Evolutionary conservation across 2,888 invertebrate species (phyloP).

Genomic region (Pristionchus maxplancki): DNA sequence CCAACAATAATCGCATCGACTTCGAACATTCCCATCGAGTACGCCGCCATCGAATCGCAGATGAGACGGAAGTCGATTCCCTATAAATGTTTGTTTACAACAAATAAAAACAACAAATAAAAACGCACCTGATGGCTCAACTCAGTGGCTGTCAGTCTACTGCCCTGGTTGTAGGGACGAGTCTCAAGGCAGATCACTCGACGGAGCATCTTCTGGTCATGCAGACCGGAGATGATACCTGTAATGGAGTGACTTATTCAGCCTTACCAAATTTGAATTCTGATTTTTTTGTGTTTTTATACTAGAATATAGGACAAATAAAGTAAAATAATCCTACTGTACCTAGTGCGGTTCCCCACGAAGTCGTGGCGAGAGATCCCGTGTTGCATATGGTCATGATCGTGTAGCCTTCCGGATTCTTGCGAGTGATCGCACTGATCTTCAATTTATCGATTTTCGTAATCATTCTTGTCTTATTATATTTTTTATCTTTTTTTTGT

Average conservation of each 20-base stretch:
- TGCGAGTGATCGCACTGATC: not conserved
- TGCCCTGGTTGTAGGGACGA: conserved; percentile 94
- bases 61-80: conserved; percentile 88
- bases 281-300: too few species aligned
- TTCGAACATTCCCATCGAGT: conserved; percentile 88
- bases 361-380: conserved; percentile 96
- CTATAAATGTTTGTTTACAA: not conserved
- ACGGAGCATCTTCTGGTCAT: conserved; percentile 83
- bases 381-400: conserved; percentile 98
- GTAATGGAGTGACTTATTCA: too few species aligned
- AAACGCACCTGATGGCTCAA: conserved; percentile 84
- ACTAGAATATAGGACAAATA: not conserved
- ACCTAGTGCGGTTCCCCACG: conserved; percentile 97
- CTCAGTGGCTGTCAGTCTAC: conserved; percentile 95
- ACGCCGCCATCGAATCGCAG: conserved; percentile 95
- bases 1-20: conserved; percentile 92
- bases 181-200: conserved; percentile 97
- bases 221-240: conserved; percentile 89
- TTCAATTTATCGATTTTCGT: not conserved
- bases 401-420: conserved; percentile 32
- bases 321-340: conserved; percentile 7
- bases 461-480: not conserved
- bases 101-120: conserved; percentile 21
- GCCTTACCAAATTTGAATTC: not conserved
- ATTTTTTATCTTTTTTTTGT: not conserved